Evolutionary conservation across 1,140 invertebrate genomes (phyloP), one percentile per base, ranked within the genome.

Genomic region (Probaryconus sp.): DNA sequence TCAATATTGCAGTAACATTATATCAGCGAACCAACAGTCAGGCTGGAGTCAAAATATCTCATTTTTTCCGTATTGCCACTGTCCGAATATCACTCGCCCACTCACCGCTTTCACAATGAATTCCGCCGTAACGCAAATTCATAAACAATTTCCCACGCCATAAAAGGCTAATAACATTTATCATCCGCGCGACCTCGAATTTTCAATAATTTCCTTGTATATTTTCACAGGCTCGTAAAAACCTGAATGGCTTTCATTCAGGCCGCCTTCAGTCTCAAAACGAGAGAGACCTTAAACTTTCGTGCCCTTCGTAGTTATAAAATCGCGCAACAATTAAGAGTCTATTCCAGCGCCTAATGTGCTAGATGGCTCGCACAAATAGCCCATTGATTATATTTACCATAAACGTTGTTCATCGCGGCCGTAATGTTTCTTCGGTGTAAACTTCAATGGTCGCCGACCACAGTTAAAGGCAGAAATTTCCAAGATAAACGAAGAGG

Each of bases 321-420:
- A 31, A 10, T 1, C 3, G 0, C 28, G 26, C n/a, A 1, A 17
- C 43, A 31, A 48, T 48, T 31, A 48, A 48, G 18, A 42, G 10
- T 10, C 21, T 28, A 45, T 30, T 48, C 18, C 28, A 48, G 14
- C 14, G 10, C 3, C 28, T 2, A 18, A 13, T 17, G 42, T 24
- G 21, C 3, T 7, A 24, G 21, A 24, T 24, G 7, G 28, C 28
- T 16, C 2, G 30, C 33, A n/a, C 18, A 30, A 51, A 37, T 24
- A 16, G 17, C n/a, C 30, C 47, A 37, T 37, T 37, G 47, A 51
- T 51, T 24, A 51, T 51, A 26, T 51, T 37, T 24, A 26, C 47
- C 11, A 37, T 51, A 51, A 35, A 51, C n/a, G 31, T 51, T 51
- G 11, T 1, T 37, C 47, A 26, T 40, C 24, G 33, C 33, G 26